A percentile compares a stretch with the other conserved stretches of the same genome.
phyloP scores from a whole-genome alignment of 2,113 vertebrate species.

The Riparia riparia region DNA sequence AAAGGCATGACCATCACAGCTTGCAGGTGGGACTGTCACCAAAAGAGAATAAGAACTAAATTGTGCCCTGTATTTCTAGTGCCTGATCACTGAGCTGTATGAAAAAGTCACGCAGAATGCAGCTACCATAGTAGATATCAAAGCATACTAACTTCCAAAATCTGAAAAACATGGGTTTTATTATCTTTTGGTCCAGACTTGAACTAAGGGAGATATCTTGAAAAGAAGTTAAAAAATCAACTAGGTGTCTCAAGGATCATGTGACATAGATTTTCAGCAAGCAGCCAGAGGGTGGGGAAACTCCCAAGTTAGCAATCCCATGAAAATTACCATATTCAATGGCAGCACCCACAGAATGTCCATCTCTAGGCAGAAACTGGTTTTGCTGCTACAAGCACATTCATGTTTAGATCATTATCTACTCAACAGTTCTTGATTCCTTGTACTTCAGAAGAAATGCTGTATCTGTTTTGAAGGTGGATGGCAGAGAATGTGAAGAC shows the following conservation, averaged over 20 bases:
- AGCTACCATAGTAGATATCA: not conserved
- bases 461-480: not conserved
- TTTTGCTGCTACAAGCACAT: conserved; percentile 43
- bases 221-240: not conserved
- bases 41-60: not conserved
- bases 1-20: not conserved
- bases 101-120: not conserved
- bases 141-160: not conserved
- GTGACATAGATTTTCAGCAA: not conserved
- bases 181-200: not conserved
- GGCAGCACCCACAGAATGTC: conserved; percentile 10
- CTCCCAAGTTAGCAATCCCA: not conserved
- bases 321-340: not conserved
- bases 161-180: not conserved
- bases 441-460: not conserved
- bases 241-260: not conserved
- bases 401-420: conserved; percentile 53
- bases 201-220: not conserved
- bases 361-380: conserved; percentile 32
- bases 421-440: not conserved
- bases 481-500: not conserved
- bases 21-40: not conserved
- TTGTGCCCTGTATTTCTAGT: not conserved
- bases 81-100: not conserved
- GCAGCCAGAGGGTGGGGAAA: not conserved